Evolutionary conservation across 1,140 invertebrate genomes (phyloP), one percentile per base, ranked within the genome.

Genomic region (Planococcus citri): DNA sequence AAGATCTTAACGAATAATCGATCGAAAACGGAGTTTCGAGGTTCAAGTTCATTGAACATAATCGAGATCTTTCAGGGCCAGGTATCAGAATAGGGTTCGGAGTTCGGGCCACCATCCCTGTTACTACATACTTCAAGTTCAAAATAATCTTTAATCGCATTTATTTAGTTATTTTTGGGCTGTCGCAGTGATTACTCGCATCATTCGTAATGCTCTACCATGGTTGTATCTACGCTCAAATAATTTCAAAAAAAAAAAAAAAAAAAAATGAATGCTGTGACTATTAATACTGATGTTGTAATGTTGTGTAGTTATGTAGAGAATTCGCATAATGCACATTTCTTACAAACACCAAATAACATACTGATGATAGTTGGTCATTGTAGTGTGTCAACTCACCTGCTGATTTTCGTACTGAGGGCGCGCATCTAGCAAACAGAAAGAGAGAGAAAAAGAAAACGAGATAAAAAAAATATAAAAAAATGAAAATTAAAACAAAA

Each of bases 341-440:
- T 20, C 60, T 64, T 25, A 64, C 60, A 64, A 24, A 64, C 60
- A 64, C 10, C 60, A 27, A 64, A 24, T 64, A 64, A 20, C 17
- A 25, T 64, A 64, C 10, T 64, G n/a, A 22, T 25, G 22, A 64
- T 27, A 64, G 60, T 64, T 25, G 20, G 25, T 64, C 60, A 25
- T 64, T 69, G 37, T 61, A 60, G 37, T 70, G 41, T 70, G 60
- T 64, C 10, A 64, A 80, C 80, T 82, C 79, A 82, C 81, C 81
- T 82, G 80, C 74, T 80, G 80, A 72, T 81, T 80, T 73, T 81
- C 74, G 76, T 81, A 77, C 74, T 75, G 74, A 71, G 80, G 81
- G 80, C 80, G 82, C 80, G 80, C 80, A 82, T 82, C 81, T 82
- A 80, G 80, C 80, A 81, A 80, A 82, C 79, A 82, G 80, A 81